Conservation (phyloP, 2,797 vertebrate species). For the Sebastes taczanowskii region DNA sequence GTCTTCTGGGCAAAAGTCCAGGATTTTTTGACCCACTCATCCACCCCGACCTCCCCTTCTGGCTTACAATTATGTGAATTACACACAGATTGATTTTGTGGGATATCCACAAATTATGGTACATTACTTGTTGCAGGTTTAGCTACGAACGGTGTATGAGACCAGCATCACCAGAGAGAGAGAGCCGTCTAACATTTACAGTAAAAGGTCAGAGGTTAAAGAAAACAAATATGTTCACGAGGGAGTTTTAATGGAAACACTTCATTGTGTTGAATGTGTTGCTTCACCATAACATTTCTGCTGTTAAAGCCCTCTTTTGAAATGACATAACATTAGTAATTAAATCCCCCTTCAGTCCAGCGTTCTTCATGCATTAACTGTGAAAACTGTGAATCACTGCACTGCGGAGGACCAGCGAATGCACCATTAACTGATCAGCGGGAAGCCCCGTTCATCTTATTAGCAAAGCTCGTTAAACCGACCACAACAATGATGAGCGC, state of each 20-base stretch:
- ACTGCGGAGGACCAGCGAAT: conserved; percentile 19
- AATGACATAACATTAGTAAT: not conserved
- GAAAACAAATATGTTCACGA: not conserved
- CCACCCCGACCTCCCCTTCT: no score
- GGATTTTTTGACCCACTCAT: no score
- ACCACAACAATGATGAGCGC: conserved; percentile 44
- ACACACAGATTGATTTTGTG: no score
- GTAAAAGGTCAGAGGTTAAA: not conserved
- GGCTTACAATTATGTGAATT: no score
- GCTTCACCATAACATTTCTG: not conserved
- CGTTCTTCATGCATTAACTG: not conserved
- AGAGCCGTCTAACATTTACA: not conserved
- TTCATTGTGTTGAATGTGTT: not conserved
- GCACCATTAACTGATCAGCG: conserved; percentile 49
- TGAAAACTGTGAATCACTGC: conserved; percentile 22
- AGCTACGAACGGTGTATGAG: no score
- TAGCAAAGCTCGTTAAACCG: conserved; percentile 64
- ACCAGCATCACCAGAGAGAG: not conserved
- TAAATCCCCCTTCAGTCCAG: not conserved
- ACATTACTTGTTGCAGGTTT: no score
- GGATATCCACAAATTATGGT: no score
- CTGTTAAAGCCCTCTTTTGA: not conserved
- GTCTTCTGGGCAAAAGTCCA: no score
- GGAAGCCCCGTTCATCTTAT: conserved; percentile 62
- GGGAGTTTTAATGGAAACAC: not conserved